Percentiles rank a stretch among this genome's conserved stretches.
Conservation (phyloP, 2,888 invertebrate genomes). For the Apamea anceps region DNA sequence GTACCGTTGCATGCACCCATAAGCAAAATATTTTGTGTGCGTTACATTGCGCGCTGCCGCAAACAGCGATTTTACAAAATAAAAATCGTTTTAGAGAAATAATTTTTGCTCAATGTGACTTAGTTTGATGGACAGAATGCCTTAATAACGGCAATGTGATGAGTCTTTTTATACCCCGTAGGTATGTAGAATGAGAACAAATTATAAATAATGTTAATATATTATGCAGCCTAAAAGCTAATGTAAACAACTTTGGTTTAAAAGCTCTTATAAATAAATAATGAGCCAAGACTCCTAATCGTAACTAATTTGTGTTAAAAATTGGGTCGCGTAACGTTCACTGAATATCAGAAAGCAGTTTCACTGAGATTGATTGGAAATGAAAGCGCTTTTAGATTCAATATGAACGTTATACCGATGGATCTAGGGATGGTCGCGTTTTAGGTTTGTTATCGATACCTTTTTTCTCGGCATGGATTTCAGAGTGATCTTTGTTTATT, state of each 20-base stretch:
- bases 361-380: conserved; percentile 75
- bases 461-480: neutral
- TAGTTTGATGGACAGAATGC: neutral
- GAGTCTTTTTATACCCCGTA: neutral
- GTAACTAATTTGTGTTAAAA: conserved; percentile 72
- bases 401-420: conserved; percentile 57
- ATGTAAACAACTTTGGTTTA: neutral
- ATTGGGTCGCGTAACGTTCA: conserved; percentile 72
- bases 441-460: conserved; percentile 25
- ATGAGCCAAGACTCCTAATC: conserved; percentile 44
- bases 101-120: neutral
- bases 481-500: neutral
- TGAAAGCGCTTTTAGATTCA: conserved; percentile 76
- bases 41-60: neutral
- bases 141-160: neutral
- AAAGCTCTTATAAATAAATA: conserved; percentile 30
- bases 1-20: neutral
- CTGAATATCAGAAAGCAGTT: conserved; percentile 67
- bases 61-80: neutral
- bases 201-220: neutral
- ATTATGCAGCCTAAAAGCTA: neutral
- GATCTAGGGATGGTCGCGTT: conserved; percentile 53
- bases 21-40: neutral
- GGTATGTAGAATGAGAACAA: neutral
- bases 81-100: neutral